A percentile compares a stretch with the other conserved stretches of the same genome.
Conservation (phyloP, 1,140 invertebrate species). For the Aphidius ervi region DNA sequence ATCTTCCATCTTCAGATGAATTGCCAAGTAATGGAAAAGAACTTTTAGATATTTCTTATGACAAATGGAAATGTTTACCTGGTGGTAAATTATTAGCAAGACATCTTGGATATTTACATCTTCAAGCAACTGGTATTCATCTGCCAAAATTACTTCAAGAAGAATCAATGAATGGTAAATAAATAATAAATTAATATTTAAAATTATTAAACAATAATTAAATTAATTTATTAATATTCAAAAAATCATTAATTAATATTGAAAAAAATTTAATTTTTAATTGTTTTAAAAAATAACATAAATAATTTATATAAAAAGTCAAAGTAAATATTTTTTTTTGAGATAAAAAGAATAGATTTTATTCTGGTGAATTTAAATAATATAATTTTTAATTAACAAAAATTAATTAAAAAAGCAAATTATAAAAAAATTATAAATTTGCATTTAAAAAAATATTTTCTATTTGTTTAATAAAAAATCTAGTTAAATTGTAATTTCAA, state of each 20-base stretch:
- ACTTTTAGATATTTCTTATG: slow-evolving; percentile 53
- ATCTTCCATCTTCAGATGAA: slow-evolving; percentile 49
- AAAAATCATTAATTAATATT: no score
- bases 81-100: slow-evolving; percentile 35
- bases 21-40: slow-evolving; percentile 60
- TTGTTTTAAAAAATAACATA: no score
- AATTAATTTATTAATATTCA: no score
- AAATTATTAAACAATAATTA: no score
- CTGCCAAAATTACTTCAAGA: slow-evolving; percentile 35
- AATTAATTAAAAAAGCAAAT: no score
- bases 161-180: slow-evolving; percentile 34
- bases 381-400: no score
- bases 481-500: background rate
- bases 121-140: slow-evolving; percentile 41
- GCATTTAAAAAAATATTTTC: background rate
- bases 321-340: no score
- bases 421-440: no score
- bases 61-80: slow-evolving; percentile 31
- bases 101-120: slow-evolving; percentile 40
- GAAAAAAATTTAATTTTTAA: no score
- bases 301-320: no score
- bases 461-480: background rate
- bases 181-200: background rate
- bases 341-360: no score
- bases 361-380: no score